Evolutionary conservation across 2,888 invertebrate genomes (phyloP).

Genomic region (Aethes cnicana): DNA sequence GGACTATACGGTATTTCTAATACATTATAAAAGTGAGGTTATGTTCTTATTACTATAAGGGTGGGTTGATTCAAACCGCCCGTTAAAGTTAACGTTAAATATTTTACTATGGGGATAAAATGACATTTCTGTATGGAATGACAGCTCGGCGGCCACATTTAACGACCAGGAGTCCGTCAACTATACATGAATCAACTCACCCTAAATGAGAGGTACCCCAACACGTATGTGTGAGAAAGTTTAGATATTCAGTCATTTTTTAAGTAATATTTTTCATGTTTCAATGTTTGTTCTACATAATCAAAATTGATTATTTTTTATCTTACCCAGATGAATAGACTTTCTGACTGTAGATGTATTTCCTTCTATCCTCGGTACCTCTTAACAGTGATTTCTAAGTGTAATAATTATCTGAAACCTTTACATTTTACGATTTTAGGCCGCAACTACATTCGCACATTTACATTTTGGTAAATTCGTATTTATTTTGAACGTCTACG

Average conservation of each 20-base stretch:
- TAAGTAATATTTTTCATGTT: too few relatives aligned
- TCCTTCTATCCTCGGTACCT: conserved; percentile 2
- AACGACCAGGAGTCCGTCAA: too few relatives aligned
- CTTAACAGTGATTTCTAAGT: conserved; percentile 16
- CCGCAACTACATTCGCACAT: conserved; percentile 44
- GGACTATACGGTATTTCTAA: conserved; percentile 17
- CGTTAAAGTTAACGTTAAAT: too few relatives aligned
- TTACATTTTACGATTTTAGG: conserved; percentile 43
- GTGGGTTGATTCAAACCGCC: not conserved
- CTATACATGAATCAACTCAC: too few relatives aligned
- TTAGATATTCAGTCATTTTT: too few relatives aligned
- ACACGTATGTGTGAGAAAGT: too few relatives aligned
- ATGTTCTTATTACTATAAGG: conserved; percentile 18
- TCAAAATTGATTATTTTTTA: not conserved
- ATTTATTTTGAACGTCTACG: conserved; percentile 31
- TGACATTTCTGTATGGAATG: too few relatives aligned
- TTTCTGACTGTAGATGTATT: too few relatives aligned
- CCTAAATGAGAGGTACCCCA: too few relatives aligned
- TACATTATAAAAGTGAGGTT: conserved; percentile 30
- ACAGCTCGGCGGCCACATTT: too few relatives aligned
- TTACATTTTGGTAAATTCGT: conserved; percentile 44
- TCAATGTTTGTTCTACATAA: not conserved
- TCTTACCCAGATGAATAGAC: not conserved
- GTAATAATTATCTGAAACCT: conserved; percentile 19
- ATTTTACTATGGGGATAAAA: too few relatives aligned